These are phyloP conservation scores for Invenusta paracnida DNA, from an alignment of 2,888 invertebrate genomes.

Conservation along the genomic window DNA sequence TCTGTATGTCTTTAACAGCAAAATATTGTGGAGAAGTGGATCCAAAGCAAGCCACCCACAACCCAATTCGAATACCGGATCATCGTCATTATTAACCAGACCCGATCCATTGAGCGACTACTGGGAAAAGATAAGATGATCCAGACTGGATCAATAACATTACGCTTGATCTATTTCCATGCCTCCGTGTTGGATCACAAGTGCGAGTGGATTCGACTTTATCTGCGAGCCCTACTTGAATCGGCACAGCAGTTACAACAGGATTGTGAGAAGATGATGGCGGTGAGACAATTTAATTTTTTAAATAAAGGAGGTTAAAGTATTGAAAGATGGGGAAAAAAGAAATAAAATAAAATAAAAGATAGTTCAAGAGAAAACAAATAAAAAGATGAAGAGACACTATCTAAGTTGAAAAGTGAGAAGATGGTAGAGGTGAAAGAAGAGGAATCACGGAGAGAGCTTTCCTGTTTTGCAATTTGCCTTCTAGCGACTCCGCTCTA, in stretches of 20 bases:
- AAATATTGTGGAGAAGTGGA: conserved; percentile 38
- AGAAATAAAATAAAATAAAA: no score
- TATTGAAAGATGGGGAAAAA: no score
- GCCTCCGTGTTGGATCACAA: not conserved
- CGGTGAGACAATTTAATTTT: not conserved
- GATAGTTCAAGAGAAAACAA: no score
- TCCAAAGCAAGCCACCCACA: conserved; percentile 21
- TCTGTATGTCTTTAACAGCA: no score
- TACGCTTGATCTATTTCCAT: conserved; percentile 24
- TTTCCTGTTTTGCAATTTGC: no score
- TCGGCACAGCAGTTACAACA: conserved; percentile 28
- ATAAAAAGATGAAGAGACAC: no score
- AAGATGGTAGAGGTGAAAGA: no score
- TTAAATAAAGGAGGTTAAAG: no score
- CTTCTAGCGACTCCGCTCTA: no score
- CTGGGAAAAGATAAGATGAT: conserved; percentile 29
- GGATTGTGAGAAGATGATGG: conserved; percentile 34
- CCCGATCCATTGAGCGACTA: not conserved
- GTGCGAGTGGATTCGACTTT: conserved; percentile 33
- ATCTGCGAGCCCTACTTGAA: conserved; percentile 29
- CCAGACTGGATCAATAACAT: conserved; percentile 27
- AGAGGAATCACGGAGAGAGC: no score
- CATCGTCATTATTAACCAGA: not conserved
- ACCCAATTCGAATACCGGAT: conserved; percentile 21
- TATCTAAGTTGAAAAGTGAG: no score